Evolutionary conservation across 2,113 vertebrate genomes (phyloP), one percentile per base, ranked within the genome.

Genomic region (Hippocampus mohnikei): DNA sequence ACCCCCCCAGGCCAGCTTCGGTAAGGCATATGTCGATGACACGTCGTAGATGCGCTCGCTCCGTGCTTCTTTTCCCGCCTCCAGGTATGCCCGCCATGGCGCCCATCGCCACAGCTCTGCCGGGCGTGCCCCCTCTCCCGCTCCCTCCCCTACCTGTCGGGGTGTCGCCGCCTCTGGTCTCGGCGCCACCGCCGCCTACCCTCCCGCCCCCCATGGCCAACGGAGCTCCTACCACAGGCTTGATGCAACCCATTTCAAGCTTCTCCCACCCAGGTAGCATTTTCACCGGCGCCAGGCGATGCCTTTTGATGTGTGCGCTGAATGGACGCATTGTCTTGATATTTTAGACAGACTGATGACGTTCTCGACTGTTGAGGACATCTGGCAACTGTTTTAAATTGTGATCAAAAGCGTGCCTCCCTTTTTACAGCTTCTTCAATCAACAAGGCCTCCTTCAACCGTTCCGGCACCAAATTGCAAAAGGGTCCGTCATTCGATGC

Each of bases 401-500:
- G 10, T 56, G n/a, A 12, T 2, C 46, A 18, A 4, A 13, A 48
- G 23, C 9, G 29, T 23, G 18, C 0, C 9, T 70, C 0, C 56
- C 23, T 37, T 69, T 10, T 71, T 21, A 72, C 81, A 95, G 92
- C 91, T 90, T 90, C 95, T 81, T 90, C 94, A 20, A 93, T 95
- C 92, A 96, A 94, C 94, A 97, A 96, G 94, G 93, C 94, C 77
- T 91, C 95, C 9, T 97, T 98, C 81, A 95, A 93, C 87, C 94
- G 96, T 58, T 94, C 96, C 70, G 95, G 94, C 70, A 85, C 90
- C 67, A 98, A 98, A 82, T 86, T 98, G 42, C 95, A 96, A 78
- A 99, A 98, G 89, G 96, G 93, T 33, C 92, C 95, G 3, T 98
- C 97, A 0, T 94, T 98, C 68, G 97, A 99, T 20, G 92, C 93